Evolutionary conservation across 2,113 vertebrate species (phyloP).

Genomic region (Eclectus roratus): DNA sequence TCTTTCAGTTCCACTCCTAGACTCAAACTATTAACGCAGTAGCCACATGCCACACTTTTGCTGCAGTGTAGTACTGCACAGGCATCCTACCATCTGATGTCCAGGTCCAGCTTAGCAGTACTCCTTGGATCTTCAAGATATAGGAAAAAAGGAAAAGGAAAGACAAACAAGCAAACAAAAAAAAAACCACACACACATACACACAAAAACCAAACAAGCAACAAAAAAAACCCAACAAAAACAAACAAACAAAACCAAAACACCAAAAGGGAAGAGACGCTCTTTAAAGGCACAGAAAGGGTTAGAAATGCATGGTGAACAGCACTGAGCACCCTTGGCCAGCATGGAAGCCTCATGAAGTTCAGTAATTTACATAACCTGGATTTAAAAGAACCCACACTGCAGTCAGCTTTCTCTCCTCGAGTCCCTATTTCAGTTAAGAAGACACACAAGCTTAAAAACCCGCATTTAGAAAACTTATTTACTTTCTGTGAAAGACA

Average conservation of each 20-base stretch:
- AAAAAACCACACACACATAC: too few species aligned
- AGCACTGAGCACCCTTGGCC: background rate
- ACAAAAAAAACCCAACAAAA: too few species aligned
- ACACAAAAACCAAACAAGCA: too few species aligned
- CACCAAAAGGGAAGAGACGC: background rate
- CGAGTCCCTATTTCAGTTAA: background rate
- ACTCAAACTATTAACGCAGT: background rate
- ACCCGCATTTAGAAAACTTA: background rate
- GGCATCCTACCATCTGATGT: background rate
- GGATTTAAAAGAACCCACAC: background rate
- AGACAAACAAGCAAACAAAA: background rate
- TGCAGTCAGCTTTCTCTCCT: background rate
- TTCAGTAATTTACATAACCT: background rate
- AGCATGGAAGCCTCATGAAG: background rate
- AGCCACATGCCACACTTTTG: fast-evolving
- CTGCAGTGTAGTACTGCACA: background rate
- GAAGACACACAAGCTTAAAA: background rate
- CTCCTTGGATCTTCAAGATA: background rate
- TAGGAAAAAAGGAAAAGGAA: background rate
- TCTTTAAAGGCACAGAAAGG: background rate
- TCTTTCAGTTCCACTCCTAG: background rate
- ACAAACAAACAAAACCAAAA: too few species aligned
- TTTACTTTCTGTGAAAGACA: background rate
- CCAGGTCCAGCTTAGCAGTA: background rate
- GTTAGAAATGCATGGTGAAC: background rate